Evolutionary conservation across 2,888 invertebrate genomes (phyloP).

Genomic region (Eristalinus aeneus): DNA sequence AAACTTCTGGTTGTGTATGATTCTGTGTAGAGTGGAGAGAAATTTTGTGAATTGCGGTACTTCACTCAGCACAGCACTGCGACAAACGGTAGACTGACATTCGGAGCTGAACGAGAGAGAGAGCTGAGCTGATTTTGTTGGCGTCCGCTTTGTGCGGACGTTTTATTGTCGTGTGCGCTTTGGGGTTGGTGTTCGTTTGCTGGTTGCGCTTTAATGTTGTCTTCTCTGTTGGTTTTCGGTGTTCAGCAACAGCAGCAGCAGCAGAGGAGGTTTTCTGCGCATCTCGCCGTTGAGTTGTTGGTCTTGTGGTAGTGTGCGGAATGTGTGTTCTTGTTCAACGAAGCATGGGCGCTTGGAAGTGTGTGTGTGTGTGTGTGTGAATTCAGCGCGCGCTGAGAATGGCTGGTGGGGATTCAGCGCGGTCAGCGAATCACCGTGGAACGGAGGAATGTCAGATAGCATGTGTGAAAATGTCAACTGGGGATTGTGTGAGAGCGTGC

Average conservation of each 20-base stretch:
- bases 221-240: slow-evolving; percentile 37
- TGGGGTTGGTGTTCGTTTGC: slow-evolving; percentile 28
- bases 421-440: slow-evolving; percentile 21
- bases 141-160: slow-evolving; percentile 56
- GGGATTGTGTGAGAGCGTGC: background rate
- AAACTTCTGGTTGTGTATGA: slow-evolving; percentile 5
- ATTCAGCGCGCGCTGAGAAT: slow-evolving; percentile 19
- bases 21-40: slow-evolving; percentile 36
- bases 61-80: slow-evolving; percentile 71
- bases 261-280: slow-evolving; percentile 49
- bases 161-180: slow-evolving; percentile 48
- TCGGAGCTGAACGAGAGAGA: slow-evolving; percentile 58
- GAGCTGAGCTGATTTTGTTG: slow-evolving; percentile 54
- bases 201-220: slow-evolving; percentile 64
- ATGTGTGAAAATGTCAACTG: slow-evolving; percentile 56
- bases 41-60: slow-evolving; percentile 28
- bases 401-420: slow-evolving; percentile 21
- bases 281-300: background rate
- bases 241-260: background rate
- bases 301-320: background rate
- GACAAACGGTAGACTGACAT: slow-evolving; percentile 72
- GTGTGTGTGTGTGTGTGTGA: background rate
- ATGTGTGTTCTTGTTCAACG: slow-evolving; percentile 20
- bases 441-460: slow-evolving; percentile 63
- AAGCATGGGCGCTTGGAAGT: slow-evolving; percentile 19